Conservation (phyloP, 2,888 invertebrate species). For the Timema podura region DNA sequence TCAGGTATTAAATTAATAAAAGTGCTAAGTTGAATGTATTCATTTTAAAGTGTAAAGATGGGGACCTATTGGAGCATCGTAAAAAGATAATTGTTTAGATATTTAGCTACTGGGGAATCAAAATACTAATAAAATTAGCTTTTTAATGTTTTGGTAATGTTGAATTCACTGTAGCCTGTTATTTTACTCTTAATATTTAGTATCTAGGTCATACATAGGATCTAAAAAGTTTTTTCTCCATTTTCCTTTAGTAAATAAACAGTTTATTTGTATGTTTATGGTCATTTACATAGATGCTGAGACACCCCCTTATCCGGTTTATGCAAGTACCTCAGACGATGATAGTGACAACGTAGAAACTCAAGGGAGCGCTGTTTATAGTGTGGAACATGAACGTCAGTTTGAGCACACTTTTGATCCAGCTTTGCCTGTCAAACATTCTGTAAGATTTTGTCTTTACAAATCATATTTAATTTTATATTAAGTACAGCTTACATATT, state of each 20-base stretch:
- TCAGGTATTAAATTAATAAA: slow-evolving; percentile 11
- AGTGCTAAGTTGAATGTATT: background rate
- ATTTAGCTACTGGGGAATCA: slow-evolving; percentile 23
- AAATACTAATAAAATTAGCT: slow-evolving; percentile 20
- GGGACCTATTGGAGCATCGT: slow-evolving; percentile 25
- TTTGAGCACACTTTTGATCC: slow-evolving; percentile 24
- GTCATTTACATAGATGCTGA: background rate
- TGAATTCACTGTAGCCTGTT: no score
- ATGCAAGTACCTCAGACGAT: slow-evolving; percentile 1
- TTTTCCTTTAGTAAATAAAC: no score
- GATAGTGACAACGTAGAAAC: background rate
- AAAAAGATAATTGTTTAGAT: slow-evolving; percentile 25
- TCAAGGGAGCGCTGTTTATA: background rate
- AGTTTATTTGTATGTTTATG: no score
- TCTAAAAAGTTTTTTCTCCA: no score
- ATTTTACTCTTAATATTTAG: background rate
- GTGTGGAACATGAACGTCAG: background rate
- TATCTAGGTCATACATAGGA: background rate
- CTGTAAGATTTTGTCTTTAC: slow-evolving; percentile 10
- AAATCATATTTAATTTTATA: no score
- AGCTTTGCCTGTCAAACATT: slow-evolving; percentile 24
- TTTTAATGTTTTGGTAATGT: background rate
- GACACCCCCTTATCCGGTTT: background rate
- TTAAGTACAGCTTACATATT: no score
- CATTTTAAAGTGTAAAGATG: slow-evolving; percentile 11